Evolutionary conservation across 2,797 vertebrate genomes (phyloP).

Genomic region (Epinephelus coioides): DNA sequence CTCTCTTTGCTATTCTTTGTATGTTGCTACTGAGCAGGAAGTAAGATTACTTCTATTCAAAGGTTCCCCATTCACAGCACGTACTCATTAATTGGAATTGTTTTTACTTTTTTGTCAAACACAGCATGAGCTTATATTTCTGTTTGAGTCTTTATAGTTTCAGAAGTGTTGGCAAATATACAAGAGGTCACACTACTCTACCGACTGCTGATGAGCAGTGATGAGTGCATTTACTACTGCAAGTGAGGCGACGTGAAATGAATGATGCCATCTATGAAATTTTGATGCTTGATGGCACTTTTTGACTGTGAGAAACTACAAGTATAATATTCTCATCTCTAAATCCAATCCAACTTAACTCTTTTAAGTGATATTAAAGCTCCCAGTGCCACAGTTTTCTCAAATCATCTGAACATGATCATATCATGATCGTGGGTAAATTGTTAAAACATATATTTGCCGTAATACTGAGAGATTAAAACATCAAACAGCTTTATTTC

Average conservation of each 20-base stretch:
- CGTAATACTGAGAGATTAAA: not conserved
- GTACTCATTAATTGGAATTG: not conserved
- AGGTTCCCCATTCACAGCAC: not conserved
- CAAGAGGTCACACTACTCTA: not conserved
- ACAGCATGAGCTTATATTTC: not conserved
- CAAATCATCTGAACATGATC: not conserved
- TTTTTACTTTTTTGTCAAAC: not conserved
- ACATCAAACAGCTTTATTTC: slow-evolving; percentile 15
- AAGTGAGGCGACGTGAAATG: not conserved
- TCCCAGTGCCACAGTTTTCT: not conserved
- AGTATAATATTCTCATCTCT: not conserved
- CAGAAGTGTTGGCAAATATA: not conserved
- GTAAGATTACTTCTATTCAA: not conserved
- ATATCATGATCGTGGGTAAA: not conserved
- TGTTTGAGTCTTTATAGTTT: not conserved
- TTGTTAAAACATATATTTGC: not conserved
- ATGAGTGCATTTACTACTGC: not conserved
- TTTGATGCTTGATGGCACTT: not conserved
- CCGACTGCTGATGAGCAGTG: not conserved
- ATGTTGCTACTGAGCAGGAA: not conserved
- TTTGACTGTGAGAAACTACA: not conserved
- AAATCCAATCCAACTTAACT: not conserved
- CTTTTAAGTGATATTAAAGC: not conserved
- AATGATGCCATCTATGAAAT: not conserved
- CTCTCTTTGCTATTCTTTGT: not conserved